Percentiles rank a stretch among this genome's conserved stretches.
These are phyloP conservation scores for Antechinus stuartii DNA, from an alignment of 2,113 vertebrate genomes.

Conservation along the genomic window DNA sequence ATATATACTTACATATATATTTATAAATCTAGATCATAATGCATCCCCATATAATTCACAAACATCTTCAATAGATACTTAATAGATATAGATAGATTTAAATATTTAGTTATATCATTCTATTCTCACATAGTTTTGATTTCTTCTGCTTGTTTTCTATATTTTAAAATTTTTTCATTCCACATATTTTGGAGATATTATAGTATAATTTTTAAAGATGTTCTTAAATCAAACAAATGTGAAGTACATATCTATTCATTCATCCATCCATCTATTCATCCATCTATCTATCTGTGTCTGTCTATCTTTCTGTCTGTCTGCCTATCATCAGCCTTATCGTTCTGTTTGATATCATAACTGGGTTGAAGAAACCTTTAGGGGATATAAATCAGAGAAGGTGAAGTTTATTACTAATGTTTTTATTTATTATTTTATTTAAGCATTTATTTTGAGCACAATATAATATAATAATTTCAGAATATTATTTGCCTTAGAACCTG, in stretches of 20 bases:
- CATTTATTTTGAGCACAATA: not conserved
- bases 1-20: too few relatives aligned
- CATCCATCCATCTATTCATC: too few relatives aligned
- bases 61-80: not conserved
- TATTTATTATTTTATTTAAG: not conserved
- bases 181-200: not conserved
- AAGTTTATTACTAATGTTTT: not conserved
- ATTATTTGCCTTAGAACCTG: not conserved
- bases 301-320: too few relatives aligned
- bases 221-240: not conserved
- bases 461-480: not conserved
- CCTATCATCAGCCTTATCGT: not conserved
- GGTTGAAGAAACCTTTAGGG: not conserved
- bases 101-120: not conserved
- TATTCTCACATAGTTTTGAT: not conserved
- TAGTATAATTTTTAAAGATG: not conserved
- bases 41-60: not conserved
- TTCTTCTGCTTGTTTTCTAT: not conserved
- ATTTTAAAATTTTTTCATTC: not conserved
- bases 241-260: not conserved
- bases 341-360: not conserved
- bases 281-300: not conserved
- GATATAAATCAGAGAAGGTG: not conserved
- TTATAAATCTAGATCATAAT: not conserved
- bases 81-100: not conserved